phyloP scores from a whole-genome alignment of 2,888 invertebrate genomes.

The Epinotia ramella region DNA sequence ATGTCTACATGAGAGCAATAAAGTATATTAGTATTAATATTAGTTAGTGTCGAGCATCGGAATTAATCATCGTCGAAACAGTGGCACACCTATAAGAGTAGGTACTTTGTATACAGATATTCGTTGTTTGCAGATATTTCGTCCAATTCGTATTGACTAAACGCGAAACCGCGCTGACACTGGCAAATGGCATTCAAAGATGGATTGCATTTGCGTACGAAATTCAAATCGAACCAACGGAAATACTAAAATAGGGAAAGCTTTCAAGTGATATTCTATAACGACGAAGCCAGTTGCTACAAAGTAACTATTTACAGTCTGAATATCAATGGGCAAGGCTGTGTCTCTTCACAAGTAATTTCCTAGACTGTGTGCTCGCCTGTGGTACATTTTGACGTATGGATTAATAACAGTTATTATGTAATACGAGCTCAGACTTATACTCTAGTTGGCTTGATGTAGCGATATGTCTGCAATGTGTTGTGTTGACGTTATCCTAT shows the following conservation, averaged over 20 bases:
- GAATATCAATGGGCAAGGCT: constrained; percentile 24
- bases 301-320: constrained; percentile 28
- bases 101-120: too few species aligned
- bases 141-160: constrained; percentile 16
- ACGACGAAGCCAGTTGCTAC: constrained; percentile 32
- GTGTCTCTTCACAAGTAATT: neutral
- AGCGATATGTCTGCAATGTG: too few species aligned
- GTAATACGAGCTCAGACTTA: neutral
- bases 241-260: constrained; percentile 40
- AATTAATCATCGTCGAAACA: neutral
- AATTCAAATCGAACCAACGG: constrained; percentile 35
- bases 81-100: neutral
- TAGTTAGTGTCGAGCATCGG: too few species aligned
- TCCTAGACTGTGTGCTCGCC: neutral
- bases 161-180: constrained; percentile 26
- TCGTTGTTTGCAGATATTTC: neutral
- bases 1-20: too few species aligned
- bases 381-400: neutral
- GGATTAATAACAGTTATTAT: neutral
- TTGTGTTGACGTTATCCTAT: neutral
- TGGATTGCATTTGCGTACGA: constrained; percentile 35
- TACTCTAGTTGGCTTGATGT: neutral
- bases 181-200: constrained; percentile 33
- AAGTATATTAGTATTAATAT: too few species aligned
- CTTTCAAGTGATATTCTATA: constrained; percentile 26